Evolutionary conservation across 2,113 vertebrate genomes (phyloP), one percentile per base, ranked within the genome.

Genomic region (Chaetodon auriga): DNA sequence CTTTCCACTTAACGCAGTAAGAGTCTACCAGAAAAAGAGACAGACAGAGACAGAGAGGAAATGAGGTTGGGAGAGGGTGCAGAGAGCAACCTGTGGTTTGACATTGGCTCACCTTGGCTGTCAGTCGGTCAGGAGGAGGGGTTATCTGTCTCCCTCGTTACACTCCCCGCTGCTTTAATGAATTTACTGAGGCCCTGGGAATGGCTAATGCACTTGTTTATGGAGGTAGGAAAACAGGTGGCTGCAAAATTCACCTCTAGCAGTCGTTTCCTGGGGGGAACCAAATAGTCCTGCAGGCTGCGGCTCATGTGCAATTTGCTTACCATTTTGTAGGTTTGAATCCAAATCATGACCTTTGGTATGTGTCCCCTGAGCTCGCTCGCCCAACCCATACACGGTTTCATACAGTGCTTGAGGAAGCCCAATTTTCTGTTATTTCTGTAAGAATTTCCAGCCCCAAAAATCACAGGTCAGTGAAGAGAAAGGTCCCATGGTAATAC

Each of bases 21-120:
- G 65, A 80, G 51, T 46, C 57, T 9, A 8, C 21, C 13, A 57
- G 69, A 66, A 6, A 72, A 76, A 65, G 62, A 78, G 46, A 73
- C 23, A 46, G 54, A 6, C 16, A 65, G 68, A 87, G 75, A 71
- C 4, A 10, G 60, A 87, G 46, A 68, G 54, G 62, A 82, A 80
- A 90, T 84, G 60, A 89, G 80, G 77, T 84, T 76, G 49, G 46
- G 74, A 45, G 80, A 68, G 75, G 78, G 75, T 58, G 84, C 66
- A 23, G 75, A 66, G 73, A 78, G 84, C 86, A 84, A 90, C 87
- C 89, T 82, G 78, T 73, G 81, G 89, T 89, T 89, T 87, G 85
- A 89, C 91, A 82, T 91, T 91, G 87, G 53, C 61, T 90, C 75
- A 91, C 90, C 90, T 89, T 89, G 85, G 65, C 79, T 84, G 92